Evolutionary conservation across 2,888 invertebrate genomes (phyloP), one percentile per base, ranked within the genome.

Genomic region (Cryptocheilus praepositus): DNA sequence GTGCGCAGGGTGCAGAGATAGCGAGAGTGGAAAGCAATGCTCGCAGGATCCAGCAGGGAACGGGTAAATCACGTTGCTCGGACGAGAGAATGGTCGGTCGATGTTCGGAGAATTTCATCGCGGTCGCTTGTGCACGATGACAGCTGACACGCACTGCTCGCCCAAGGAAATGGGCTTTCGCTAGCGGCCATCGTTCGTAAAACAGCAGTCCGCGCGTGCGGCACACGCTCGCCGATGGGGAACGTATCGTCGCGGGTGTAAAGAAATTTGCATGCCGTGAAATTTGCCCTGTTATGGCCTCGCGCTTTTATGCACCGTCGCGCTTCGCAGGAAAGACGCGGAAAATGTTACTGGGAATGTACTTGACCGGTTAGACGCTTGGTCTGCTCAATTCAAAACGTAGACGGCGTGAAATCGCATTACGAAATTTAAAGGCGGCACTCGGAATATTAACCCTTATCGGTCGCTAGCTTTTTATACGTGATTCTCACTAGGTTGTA

Each of bases 81-180:
- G 64, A 46, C 61, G 56, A 60, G 43, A n/a, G n/a, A 21, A 13
- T 25, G 57, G 18, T 2, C 57, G 46, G 57, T 58, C 57, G 43
- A 44, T 57, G 61, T 8, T 52, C 62, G 54, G 62, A 64, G 67
- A 63, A 55, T 75, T 61, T 61, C 56, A 49, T 60, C 56, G 66
- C 63, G 71, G 71, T 76, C 67, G 74, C 45, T 63, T 64, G 57
- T 51, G n/a, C 66, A 64, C 68, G 73, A 78, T 78, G 73, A 73
- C 78, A 74, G 76, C 62, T 71, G 74, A 74, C 79, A 71, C 67
- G 71, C 76, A 69, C 71, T 64, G 59, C 60, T 52, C 53, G 52
- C 13, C 36, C 36, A 53, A 45, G 58, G 51, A 62, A 62, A 69
- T 57, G 58, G 44, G 36, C 60, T 64, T 45, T 56, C 16, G 43